phyloP scores from a whole-genome alignment of 2,797 vertebrate species.

The Scyliorhinus canicula region DNA sequence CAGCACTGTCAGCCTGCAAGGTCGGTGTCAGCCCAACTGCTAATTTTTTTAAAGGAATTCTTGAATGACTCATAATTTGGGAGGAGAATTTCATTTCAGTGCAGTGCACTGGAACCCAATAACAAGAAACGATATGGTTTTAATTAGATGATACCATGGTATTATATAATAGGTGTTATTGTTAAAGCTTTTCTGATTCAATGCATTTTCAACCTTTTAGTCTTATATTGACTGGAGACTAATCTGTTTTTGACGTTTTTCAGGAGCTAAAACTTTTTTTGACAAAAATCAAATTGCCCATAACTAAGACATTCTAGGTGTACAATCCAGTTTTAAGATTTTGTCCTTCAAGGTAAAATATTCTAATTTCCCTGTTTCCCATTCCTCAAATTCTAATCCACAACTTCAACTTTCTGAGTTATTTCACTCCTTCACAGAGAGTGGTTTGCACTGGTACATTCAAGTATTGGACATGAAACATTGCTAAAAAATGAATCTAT shows the following conservation, averaged over 20 bases:
- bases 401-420: background rate
- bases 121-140: background rate
- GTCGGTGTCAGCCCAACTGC: background rate
- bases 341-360: background rate
- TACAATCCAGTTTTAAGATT: background rate
- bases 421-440: background rate
- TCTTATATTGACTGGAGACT: background rate
- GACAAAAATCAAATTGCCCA: background rate
- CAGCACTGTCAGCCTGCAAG: background rate
- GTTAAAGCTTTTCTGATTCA: background rate
- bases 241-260: background rate
- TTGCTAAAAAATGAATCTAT: background rate
- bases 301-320: background rate
- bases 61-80: background rate
- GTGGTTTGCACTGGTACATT: background rate
- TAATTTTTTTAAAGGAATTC: background rate
- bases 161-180: background rate
- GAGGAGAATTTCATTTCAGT: background rate
- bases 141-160: background rate
- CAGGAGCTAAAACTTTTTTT: background rate
- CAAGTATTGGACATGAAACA: background rate
- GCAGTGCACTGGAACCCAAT: background rate
- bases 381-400: background rate
- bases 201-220: background rate
- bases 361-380: background rate